Evolutionary conservation across 2,888 invertebrate genomes (phyloP).

Genomic region (Trichogramma dendrolimi): DNA sequence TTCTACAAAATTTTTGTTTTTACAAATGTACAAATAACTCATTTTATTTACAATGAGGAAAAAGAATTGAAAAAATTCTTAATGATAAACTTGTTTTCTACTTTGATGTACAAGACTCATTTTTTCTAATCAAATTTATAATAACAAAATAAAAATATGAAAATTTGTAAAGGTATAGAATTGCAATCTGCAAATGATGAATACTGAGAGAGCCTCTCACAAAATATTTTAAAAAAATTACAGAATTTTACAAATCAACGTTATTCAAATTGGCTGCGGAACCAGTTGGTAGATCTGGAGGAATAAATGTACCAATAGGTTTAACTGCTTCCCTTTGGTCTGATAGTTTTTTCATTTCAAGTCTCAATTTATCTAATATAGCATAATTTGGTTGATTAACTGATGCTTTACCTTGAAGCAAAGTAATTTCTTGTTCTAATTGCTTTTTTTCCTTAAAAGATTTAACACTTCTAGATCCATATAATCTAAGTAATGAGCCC

Average conservation of each 20-base stretch:
- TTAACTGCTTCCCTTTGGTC: slow-evolving; percentile 58
- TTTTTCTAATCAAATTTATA: background rate
- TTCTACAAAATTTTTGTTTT: background rate
- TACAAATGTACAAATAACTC: background rate
- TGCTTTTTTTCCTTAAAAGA: slow-evolving; percentile 88
- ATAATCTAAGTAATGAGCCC: slow-evolving; percentile 89
- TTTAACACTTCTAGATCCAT: slow-evolving; percentile 87
- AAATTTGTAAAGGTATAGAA: no score
- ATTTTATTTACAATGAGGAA: background rate
- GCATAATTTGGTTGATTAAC: slow-evolving; percentile 89
- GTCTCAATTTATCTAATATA: slow-evolving; percentile 76
- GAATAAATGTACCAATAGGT: slow-evolving; percentile 61
- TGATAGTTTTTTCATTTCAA: slow-evolving; percentile 75
- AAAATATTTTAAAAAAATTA: background rate
- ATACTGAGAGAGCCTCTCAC: background rate
- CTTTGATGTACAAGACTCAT: background rate
- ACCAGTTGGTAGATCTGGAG: slow-evolving; percentile 64
- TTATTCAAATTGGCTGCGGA: slow-evolving; percentile 76
- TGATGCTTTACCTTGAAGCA: slow-evolving; percentile 82
- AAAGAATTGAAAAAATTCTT: background rate
- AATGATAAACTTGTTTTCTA: background rate
- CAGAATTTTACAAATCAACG: slow-evolving; percentile 62
- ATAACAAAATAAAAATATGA: background rate
- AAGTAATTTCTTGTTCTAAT: slow-evolving; percentile 87
- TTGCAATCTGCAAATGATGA: no score